Evolutionary conservation across 1,140 invertebrate genomes (phyloP).

Genomic region (Bombus breviceps): DNA sequence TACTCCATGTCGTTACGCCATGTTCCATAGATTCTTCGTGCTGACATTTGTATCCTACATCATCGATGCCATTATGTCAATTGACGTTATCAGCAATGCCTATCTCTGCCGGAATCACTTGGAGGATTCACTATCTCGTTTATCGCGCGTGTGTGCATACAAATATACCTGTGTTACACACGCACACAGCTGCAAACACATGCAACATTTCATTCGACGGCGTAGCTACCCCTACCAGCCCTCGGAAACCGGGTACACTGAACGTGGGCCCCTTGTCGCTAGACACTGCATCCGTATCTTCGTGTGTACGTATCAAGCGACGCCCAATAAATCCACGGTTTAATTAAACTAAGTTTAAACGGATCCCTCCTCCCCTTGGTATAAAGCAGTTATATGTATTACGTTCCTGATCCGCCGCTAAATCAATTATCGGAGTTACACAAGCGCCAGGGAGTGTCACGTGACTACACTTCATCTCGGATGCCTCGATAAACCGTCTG

Average conservation of each 20-base stretch:
- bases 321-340: constrained; percentile 78
- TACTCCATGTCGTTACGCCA: no score
- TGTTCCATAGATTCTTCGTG: constrained; percentile 37
- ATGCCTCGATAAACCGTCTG: neutral
- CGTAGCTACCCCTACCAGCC: neutral
- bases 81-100: constrained; percentile 42
- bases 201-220: constrained; percentile 27
- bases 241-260: constrained; percentile 11
- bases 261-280: constrained; percentile 51
- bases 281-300: constrained; percentile 39
- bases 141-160: constrained; percentile 6
- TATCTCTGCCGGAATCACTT: constrained; percentile 59
- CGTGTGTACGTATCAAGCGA: constrained; percentile 68
- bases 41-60: constrained; percentile 44
- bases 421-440: constrained; percentile 79
- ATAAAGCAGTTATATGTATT: constrained; percentile 77
- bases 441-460: neutral
- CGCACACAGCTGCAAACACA: neutral
- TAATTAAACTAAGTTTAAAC: constrained; percentile 82
- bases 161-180: constrained; percentile 21
- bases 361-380: constrained; percentile 58
- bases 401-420: constrained; percentile 77
- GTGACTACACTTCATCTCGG: no score
- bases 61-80: constrained; percentile 64
- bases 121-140: constrained; percentile 47